Base-by-base conservation (phyloP, 2,797 vertebrate species). In the Oryzias dopingdopingensis region DNA sequence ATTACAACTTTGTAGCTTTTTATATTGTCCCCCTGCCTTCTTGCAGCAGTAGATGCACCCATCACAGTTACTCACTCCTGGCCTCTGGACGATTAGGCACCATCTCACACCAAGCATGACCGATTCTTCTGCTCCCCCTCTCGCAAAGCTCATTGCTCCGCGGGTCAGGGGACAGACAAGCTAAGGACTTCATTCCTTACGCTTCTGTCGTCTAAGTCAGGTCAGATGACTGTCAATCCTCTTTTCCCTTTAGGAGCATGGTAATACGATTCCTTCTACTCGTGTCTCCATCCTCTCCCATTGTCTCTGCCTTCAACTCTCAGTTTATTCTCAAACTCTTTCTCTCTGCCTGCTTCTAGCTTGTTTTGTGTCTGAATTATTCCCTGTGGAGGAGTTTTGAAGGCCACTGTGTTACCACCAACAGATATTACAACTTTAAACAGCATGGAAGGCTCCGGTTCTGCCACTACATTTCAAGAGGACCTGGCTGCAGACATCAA, bases 191-290 rank as follows among this genome's bases (percentile, higher is more conserved):
- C 77, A 83, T 90, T 91, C 84, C 84, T 91, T 89, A 89, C 83
- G 88, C 90, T 91, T 88, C 84, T 88, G 87, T 88, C 87, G 70
- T 74, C 87, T 82, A 79, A 89, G 90, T 90, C 87, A 87, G 83
- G 81, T 91, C 74, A 54, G 77, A 87, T 90, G 80, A 91, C 81
- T 89, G 84, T 92, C 90, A 91, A 78, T 77, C 69, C 69, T 62
- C 68, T 62, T 54, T 70, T 80, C 71, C 71, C 68, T 87, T 79
- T 81, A 85, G 82, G 64, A 79, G 67, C 73, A 81, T 82, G 75
- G 74, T 87, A 89, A 89, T 87, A 66, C 80, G 83, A 90, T 87
- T 90, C 79, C 80, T 79, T 80, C 76, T 77, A 72, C 74, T 86
- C 80, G 55, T 84, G 78, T 75, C 64, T 74, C 62, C 48, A 51